Percentiles rank a stretch among this genome's conserved stretches.
These are phyloP conservation scores for Halichondria panicea DNA, from an alignment of 37 sponge, comb jelly and placozoan genomes.

Conservation along the genomic window DNA sequence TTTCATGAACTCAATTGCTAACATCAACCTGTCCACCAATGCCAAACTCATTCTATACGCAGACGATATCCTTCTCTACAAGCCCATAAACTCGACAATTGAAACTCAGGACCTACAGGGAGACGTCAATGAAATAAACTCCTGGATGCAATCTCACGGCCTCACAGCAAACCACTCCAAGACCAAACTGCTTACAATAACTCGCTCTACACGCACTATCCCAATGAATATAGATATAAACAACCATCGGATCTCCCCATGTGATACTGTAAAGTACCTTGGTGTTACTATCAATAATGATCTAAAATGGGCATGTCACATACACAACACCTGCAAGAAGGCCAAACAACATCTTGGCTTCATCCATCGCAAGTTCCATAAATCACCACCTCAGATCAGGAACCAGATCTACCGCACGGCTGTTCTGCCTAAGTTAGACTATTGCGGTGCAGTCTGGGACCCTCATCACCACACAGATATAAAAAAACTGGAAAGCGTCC, in stretches of 20 bases:
- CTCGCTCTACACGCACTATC: not conserved
- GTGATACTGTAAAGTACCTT: constrained; percentile 13
- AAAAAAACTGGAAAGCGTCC: constrained; percentile 1
- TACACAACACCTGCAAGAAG: constrained; percentile 9
- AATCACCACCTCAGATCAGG: not conserved
- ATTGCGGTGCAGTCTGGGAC: constrained; percentile 18
- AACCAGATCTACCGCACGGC: constrained; percentile 5
- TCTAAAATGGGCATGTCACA: constrained; percentile 23
- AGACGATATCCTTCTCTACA: constrained; percentile 30
- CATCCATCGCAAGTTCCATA: constrained; percentile 1
- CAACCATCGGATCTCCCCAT: not conserved
- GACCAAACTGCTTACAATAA: not conserved
- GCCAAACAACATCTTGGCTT: constrained; percentile 27
- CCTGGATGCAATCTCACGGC: constrained; percentile 8
- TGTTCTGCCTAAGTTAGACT: constrained; percentile 14
- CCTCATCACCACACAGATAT: constrained; percentile 2
- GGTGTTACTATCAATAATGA: constrained; percentile 18
- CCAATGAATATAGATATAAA: not conserved
- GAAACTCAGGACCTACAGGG: constrained; percentile 7
- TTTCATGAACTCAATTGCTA: constrained; percentile 4
- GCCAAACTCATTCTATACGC: constrained; percentile 16
- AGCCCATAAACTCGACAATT: not conserved
- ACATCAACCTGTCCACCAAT: not conserved
- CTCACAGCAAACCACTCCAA: constrained; percentile 14
- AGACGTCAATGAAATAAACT: not conserved